Base-by-base conservation (phyloP, 1,140 invertebrate genomes). In the Portunus trituberculatus region DNA sequence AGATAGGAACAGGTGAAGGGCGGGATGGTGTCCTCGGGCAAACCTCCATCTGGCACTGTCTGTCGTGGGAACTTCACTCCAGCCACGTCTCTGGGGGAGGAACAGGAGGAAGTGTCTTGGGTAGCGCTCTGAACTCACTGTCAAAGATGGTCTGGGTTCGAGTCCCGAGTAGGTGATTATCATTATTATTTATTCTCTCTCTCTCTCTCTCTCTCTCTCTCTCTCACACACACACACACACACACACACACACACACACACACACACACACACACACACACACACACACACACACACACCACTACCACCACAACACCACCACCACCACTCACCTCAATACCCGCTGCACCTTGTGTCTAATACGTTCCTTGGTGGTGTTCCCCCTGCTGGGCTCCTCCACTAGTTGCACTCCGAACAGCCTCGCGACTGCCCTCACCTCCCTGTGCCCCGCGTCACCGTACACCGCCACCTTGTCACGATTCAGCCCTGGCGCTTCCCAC, bases 281-380 rank as follows among this genome's bases (percentile, higher is more conserved):
- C 52, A 59, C 52, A 52, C 52, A 59, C 52, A 59, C 52, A 59
- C 39, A 39, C 1, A 39, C 39, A 39, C n/a, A 39, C 39, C 39
- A 39, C 39, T 39, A 39, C 39, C 39, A 39, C 39, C 39, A 39
- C 1, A 39, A 39, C 14, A 46, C 0, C 31, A 91, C 31, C 28
- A 82, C 2, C 16, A 89, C 20, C 16, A 52, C 94, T 83, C 92
- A 96, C 96, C 94, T 90, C 48, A 96, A 95, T n/a, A 93, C 82
- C 48, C 92, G 52, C 92, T 96, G 96, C 8, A 96, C 67, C 88
- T 96, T 96, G 87, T 96, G 92, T 0, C 96, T 90, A 7, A 96
- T 95, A 39, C 91, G 52, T 31, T 82, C 46, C 20, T 93, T 92
- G 46, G 94, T 32, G 32, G 91, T 82, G 12, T 95, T 93, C 20